Base-by-base conservation (phyloP, 2,888 invertebrate genomes). In the Pseudanteris insignis region DNA sequence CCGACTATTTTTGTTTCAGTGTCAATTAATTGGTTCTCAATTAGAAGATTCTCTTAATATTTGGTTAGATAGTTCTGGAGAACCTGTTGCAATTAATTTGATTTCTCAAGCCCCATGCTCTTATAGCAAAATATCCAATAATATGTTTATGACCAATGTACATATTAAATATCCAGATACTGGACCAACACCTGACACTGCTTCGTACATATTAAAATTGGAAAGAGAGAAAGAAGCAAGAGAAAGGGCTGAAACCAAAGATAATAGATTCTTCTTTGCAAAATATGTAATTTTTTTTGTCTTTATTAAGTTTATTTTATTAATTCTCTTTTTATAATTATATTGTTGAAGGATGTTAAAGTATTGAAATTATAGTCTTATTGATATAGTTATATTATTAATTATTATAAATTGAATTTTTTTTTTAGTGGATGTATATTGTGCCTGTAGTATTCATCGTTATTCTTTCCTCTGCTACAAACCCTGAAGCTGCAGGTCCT, bases 351-450 rank as follows among this genome's bases (percentile, higher is more conserved):
- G n/a, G n/a, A n/a, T n/a, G n/a, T n/a, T n/a, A n/a, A n/a, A n/a
- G n/a, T n/a, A n/a, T n/a, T n/a, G n/a, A n/a, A n/a, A n/a, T n/a
- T n/a, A n/a, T n/a, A n/a, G n/a, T n/a, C n/a, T n/a, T n/a, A n/a
- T n/a, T n/a, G n/a, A n/a, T n/a, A n/a, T n/a, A n/a, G n/a, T n/a
- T n/a, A n/a, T n/a, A n/a, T n/a, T n/a, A n/a, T n/a, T n/a, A n/a
- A n/a, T 11, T 48, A 10, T 36, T 24, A 3, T 8, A 1, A 12
- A 24, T 44, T 24, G 46, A 28, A 37, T 30, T 30, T n/a, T n/a
- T n/a, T 33, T 91, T 87, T 66, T 85, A 96, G 96, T 98, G 97
- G 97, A 97, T 98, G 94, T 98, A 97, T 81, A 95, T 98, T 70
- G 90, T 98, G 32, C 96, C 97, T 2, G 88, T 95, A 18, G 89